Evolutionary conservation across 2,797 vertebrate species (phyloP), one percentile per base, ranked within the genome.

Genomic region (Neosilurus hyrtlii): DNA sequence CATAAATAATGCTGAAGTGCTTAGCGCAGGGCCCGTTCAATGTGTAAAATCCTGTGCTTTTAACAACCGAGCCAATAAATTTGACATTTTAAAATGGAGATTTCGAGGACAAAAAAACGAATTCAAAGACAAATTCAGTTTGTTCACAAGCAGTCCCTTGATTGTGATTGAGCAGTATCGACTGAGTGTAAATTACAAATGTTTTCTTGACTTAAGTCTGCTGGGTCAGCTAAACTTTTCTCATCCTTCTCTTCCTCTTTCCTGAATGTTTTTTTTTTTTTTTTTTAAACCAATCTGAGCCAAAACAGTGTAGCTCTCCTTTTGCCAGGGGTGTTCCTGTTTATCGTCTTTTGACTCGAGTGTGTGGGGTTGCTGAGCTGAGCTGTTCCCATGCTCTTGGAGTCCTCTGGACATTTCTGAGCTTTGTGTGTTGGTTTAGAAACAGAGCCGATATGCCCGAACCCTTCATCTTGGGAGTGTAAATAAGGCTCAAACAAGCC

Each of bases 401-500:
- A 86, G 87, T 91, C 83, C 86, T 85, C 26, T 75, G 86, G 86
- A 77, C 62, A 89, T 90, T 91, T 90, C 59, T 18, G 72, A 62
- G 57, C 75, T 74, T 71, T n/a, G 67, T n/a, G n/a, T n/a, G n/a
- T n/a, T 20, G 35, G 68, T 72, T 91, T 90, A 89, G 90, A 89
- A 89, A 88, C 94, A 93, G 93, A 87, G 86, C 89, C 89, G 92
- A 89, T 84, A 88, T 93, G 91, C 87, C 91, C 89, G 82, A 85
- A 91, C 90, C 87, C 78, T 95, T 94, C 91, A 94, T 91, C 88
- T 87, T 88, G 92, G 91, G 89, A 92, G 90, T 91, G 94, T 96
- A 96, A 96, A 97, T 96, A 95, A 95, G 95, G 93, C 90, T 94
- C 94, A 93, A 96, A 96, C 94, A 95, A 96, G 94, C 91, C 87